Conservation (phyloP, 2,797 vertebrate species). For the Rhinogobio ventralis region DNA sequence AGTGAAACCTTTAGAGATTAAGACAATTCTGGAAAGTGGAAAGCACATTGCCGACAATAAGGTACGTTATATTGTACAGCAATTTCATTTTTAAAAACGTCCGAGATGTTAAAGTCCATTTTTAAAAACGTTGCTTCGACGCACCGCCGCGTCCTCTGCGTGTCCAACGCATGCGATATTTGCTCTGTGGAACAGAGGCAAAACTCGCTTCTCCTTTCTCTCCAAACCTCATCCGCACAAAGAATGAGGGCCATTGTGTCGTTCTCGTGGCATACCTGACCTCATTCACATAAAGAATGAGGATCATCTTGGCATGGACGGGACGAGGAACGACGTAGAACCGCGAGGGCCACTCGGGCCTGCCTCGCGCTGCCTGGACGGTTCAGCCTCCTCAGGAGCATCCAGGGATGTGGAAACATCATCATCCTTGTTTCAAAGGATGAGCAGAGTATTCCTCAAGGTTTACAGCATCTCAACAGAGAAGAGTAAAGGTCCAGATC, state of each 20-base stretch:
- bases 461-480: conserved; percentile 76
- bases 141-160: conserved; percentile 82
- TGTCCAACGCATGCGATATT: conserved; percentile 71
- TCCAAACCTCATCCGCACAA: conserved; percentile 85
- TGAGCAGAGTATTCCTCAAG: conserved; percentile 80
- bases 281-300: conserved; percentile 81
- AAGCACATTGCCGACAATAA: conserved; percentile 65
- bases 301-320: conserved; percentile 79
- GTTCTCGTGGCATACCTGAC: conserved; percentile 77
- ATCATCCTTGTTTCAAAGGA: conserved; percentile 57
- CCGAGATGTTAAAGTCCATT: conserved; percentile 68
- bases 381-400: conserved; percentile 82
- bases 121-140: conserved; percentile 73
- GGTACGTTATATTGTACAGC: conserved; percentile 51
- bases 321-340: conserved; percentile 71
- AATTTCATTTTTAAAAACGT: conserved; percentile 66
- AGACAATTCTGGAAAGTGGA: conserved; percentile 77
- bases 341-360: conserved; percentile 68
- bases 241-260: conserved; percentile 82
- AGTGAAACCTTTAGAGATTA: conserved; percentile 77
- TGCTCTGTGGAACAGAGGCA: conserved; percentile 69
- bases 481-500: conserved; percentile 68
- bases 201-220: conserved; percentile 77
- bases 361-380: conserved; percentile 74
- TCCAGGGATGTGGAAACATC: conserved; percentile 79